Percentiles rank a stretch among this genome's conserved stretches.
These are phyloP conservation scores for Aphrophora alni DNA, from an alignment of 2,888 invertebrate species.

Conservation along the genomic window DNA sequence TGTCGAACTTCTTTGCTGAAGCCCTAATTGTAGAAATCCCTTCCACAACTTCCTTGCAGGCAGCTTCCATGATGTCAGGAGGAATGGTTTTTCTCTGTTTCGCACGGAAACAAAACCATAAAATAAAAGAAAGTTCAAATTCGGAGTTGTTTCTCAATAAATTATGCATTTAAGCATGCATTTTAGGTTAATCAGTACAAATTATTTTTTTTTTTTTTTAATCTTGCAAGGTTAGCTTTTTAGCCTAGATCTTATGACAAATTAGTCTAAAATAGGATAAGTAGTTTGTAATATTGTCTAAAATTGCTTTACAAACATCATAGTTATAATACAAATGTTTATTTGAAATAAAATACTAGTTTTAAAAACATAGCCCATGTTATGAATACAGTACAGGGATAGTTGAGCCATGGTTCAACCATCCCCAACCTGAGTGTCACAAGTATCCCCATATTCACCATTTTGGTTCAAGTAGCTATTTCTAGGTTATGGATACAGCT, in stretches of 20 bases:
- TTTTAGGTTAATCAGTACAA: neutral
- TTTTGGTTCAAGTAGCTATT: neutral
- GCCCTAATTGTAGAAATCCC: conserved; percentile 18
- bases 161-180: neutral
- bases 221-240: too few relatives aligned
- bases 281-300: too few relatives aligned
- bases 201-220: too few relatives aligned
- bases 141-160: neutral
- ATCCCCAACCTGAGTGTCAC: conserved; percentile 28
- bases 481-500: conserved; percentile 10
- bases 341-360: too few relatives aligned
- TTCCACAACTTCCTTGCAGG: conserved; percentile 31
- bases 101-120: neutral
- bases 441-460: conserved; percentile 18
- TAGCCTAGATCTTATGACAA: too few relatives aligned
- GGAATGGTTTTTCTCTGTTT: conserved; percentile 18
- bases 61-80: conserved; percentile 22
- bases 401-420: conserved; percentile 28
- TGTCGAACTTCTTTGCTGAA: conserved; percentile 33
- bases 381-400: too few relatives aligned
- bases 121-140: too few relatives aligned
- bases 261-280: too few relatives aligned
- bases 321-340: too few relatives aligned
- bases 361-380: too few relatives aligned
- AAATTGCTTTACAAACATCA: too few relatives aligned